phyloP scores from a whole-genome alignment of 2,797 vertebrate genomes.

The Syncerus caffer region DNA sequence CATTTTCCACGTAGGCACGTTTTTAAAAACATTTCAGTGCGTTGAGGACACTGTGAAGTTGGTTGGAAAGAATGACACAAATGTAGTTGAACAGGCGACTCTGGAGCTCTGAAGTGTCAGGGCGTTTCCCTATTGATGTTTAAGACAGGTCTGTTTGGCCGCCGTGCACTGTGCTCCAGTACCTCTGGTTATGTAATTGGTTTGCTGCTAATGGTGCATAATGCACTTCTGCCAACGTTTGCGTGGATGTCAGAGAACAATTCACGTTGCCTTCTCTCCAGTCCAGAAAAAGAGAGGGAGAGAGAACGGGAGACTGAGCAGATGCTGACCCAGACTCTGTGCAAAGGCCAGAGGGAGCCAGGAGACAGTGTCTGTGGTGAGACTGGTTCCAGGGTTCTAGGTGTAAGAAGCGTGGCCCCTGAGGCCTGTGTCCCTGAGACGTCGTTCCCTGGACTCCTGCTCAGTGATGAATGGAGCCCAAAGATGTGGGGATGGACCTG shows the following conservation, averaged over 20 bases:
- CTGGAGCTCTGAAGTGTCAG: too few species aligned
- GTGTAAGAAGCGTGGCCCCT: fast-evolving
- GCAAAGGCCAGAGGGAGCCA: neutral
- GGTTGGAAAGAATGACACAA: neutral
- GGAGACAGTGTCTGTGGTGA: neutral
- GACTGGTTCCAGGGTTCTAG: neutral
- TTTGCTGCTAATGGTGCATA: neutral
- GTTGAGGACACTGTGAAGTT: neutral
- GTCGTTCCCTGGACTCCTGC: neutral
- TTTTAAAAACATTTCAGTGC: neutral
- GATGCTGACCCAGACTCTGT: neutral
- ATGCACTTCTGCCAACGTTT: neutral
- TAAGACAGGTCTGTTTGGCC: neutral
- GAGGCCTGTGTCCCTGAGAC: too few species aligned
- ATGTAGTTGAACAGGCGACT: neutral
- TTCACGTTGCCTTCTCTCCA: neutral
- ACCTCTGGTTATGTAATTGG: neutral
- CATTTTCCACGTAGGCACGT: neutral
- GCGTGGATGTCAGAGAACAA: neutral
- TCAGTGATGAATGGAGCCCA: neutral
- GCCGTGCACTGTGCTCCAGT: neutral
- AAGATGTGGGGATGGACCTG: neutral
- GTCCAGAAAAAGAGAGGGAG: neutral
- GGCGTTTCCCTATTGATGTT: neutral
- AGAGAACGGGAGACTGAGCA: too few species aligned